These are phyloP conservation scores for Caenorhabditis auriculariae DNA, from an alignment of 2,888 invertebrate species.

Conservation along the genomic window DNA sequence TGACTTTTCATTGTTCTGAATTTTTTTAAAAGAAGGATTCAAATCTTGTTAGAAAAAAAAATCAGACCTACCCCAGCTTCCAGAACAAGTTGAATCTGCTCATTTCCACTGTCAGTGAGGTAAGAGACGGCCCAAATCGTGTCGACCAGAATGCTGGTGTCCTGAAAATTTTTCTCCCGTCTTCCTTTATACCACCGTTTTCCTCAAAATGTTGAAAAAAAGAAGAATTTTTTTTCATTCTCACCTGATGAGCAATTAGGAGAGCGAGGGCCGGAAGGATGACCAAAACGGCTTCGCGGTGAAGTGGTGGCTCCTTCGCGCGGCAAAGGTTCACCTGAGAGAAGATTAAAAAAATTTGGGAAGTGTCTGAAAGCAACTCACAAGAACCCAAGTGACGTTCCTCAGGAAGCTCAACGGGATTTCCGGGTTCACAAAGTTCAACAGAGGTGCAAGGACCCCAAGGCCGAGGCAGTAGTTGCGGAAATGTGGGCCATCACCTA, in stretches of 20 bases:
- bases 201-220: too few species aligned
- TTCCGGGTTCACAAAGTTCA: slow-evolving; percentile 90
- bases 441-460: slow-evolving; percentile 88
- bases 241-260: slow-evolving; percentile 42
- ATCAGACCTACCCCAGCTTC: slow-evolving; percentile 75
- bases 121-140: slow-evolving; percentile 54
- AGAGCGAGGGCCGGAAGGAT: slow-evolving; percentile 62
- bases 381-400: slow-evolving; percentile 90
- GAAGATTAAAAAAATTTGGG: slow-evolving; percentile 65
- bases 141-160: slow-evolving; percentile 50
- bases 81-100: slow-evolving; percentile 69
- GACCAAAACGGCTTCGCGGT: slow-evolving; percentile 75
- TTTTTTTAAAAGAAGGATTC: too few species aligned
- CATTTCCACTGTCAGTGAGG: slow-evolving; percentile 51
- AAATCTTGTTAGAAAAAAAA: background rate
- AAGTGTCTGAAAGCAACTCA: slow-evolving; percentile 88
- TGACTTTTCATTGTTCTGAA: too few species aligned
- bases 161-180: slow-evolving; percentile 48
- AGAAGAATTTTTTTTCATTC: background rate
- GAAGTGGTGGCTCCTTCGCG: slow-evolving; percentile 60
- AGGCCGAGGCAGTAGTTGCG: slow-evolving; percentile 90
- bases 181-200: background rate
- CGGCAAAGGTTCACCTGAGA: slow-evolving; percentile 86
- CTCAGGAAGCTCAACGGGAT: slow-evolving; percentile 92
- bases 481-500: slow-evolving; percentile 83